Percentiles rank a stretch among this genome's conserved stretches.
Conservation (phyloP, 2,888 invertebrate species). For the Lasioglossum oenotherae region DNA sequence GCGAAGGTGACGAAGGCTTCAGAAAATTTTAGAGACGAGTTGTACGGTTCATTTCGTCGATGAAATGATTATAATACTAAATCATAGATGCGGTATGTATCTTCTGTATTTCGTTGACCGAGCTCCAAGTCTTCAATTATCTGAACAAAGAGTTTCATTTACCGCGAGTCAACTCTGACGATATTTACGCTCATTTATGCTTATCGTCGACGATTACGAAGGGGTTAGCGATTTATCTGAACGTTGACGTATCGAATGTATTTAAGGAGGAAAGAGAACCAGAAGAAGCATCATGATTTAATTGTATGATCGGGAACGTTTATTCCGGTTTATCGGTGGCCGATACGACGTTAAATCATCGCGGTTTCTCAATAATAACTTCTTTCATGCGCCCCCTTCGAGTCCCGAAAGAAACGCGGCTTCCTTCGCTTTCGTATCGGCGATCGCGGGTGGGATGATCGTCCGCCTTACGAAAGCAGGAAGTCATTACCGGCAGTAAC, state of each 20-base stretch:
- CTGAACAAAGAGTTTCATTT: background rate
- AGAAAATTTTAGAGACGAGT: background rate
- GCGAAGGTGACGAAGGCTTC: background rate
- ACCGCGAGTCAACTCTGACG: background rate
- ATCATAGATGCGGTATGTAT: background rate
- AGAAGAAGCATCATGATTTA: background rate
- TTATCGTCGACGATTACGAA: background rate
- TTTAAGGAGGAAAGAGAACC: background rate
- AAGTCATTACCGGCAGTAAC: constrained; percentile 46
- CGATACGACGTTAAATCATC: background rate
- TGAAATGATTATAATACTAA: too few relatives aligned
- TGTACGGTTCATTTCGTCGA: too few relatives aligned
- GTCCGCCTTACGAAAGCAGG: constrained; percentile 45
- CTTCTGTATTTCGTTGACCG: background rate
- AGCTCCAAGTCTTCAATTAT: background rate
- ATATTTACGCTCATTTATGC: background rate
- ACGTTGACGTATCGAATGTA: background rate
- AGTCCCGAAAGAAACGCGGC: background rate
- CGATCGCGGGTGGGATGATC: constrained; percentile 38
- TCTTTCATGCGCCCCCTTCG: constrained; percentile 10
- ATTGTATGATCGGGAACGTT: background rate
- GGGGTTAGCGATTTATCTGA: background rate
- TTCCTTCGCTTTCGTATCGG: constrained; percentile 35
- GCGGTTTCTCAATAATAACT: constrained; percentile 34
- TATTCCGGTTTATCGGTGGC: background rate